Evolutionary conservation across 2,888 invertebrate species (phyloP).

Genomic region (Noctua fimbriata): DNA sequence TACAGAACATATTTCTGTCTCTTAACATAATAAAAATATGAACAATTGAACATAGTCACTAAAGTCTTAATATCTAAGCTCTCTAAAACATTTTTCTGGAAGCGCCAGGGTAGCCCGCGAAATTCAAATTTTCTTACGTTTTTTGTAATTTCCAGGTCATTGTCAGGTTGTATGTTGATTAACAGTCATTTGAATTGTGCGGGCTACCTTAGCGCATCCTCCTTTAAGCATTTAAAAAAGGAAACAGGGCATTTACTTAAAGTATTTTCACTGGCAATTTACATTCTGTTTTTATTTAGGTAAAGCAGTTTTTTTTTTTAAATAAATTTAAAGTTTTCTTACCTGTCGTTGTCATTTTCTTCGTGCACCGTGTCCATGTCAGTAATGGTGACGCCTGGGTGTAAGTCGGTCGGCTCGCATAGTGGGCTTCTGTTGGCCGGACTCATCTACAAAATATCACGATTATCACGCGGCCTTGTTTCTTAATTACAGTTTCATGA

Average conservation of each 20-base stretch:
- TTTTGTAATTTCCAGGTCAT: background rate
- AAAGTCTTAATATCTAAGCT: background rate
- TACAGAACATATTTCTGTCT: background rate
- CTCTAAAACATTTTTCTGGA: background rate
- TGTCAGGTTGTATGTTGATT: background rate
- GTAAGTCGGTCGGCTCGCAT: conserved; percentile 80
- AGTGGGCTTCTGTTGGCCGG: conserved; percentile 80
- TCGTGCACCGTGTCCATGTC: conserved; percentile 89
- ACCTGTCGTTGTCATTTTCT: conserved; percentile 88
- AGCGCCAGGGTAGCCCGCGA: background rate
- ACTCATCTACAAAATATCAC: conserved; percentile 83
- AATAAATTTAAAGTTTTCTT: conserved; percentile 41
- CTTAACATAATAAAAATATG: no score
- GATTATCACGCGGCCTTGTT: conserved; percentile 63
- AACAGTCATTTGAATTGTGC: no score
- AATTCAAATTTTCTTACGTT: background rate
- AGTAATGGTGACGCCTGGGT: conserved; percentile 84
- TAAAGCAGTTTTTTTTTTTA: background rate
- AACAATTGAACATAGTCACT: no score
- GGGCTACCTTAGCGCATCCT: background rate
- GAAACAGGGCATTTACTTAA: background rate
- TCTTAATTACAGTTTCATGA: conserved; percentile 57
- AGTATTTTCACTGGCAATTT: background rate
- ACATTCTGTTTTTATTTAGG: background rate
- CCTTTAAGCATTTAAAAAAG: background rate